Evolutionary conservation across 2,888 invertebrate genomes (phyloP).

Genomic region (Lochmaea capreae): DNA sequence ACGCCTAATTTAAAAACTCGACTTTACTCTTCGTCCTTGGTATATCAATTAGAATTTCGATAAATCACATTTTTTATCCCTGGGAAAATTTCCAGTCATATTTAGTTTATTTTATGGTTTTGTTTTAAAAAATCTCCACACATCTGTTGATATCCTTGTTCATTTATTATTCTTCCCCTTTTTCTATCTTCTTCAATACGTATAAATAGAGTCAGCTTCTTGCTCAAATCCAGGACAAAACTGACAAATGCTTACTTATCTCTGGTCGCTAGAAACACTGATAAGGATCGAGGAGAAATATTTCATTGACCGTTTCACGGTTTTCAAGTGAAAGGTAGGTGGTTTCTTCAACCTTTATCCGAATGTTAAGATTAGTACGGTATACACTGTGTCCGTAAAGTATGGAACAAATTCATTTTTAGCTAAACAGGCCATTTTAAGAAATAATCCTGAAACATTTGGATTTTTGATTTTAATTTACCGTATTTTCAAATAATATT

Average conservation of each 20-base stretch:
- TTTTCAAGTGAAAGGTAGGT: background rate
- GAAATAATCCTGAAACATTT: no score
- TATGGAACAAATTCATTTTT: no score
- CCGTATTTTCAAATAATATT: no score
- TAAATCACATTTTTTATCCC: no score
- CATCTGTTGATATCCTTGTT: background rate
- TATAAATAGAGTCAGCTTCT: background rate
- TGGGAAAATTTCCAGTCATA: no score
- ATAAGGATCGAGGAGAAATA: background rate
- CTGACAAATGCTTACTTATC: conserved; percentile 12
- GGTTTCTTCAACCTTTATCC: background rate
- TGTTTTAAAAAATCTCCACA: background rate
- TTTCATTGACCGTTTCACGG: background rate
- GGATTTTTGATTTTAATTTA: no score
- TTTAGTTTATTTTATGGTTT: no score
- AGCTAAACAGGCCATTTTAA: no score
- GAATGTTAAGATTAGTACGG: background rate
- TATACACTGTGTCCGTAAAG: no score
- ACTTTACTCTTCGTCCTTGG: no score
- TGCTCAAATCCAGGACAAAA: conserved; percentile 6
- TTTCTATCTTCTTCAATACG: background rate
- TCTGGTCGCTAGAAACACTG: conserved; percentile 1
- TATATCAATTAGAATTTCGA: no score
- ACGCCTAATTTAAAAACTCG: no score
- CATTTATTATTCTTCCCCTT: background rate